Evolutionary conservation across 2,797 vertebrate species (phyloP).

Genomic region (Botia kubotai): DNA sequence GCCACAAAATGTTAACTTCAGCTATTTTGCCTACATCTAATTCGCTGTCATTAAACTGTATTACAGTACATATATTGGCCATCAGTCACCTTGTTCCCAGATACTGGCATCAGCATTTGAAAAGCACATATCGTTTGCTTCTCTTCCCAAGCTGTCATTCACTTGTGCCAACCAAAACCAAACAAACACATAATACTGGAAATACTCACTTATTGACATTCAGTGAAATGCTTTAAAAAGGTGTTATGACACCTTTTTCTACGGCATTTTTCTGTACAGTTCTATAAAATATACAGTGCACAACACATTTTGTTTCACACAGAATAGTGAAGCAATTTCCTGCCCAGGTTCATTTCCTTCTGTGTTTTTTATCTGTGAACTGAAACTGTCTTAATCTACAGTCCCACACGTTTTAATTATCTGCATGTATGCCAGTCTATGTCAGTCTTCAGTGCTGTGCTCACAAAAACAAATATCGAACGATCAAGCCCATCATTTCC

Average conservation of each 20-base stretch:
- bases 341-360: slow-evolving; percentile 2
- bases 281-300: not conserved
- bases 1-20: not conserved
- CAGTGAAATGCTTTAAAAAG: not conserved
- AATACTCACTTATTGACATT: not conserved
- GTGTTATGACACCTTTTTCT: not conserved
- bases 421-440: not conserved
- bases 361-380: not conserved
- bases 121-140: not conserved
- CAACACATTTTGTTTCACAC: not conserved
- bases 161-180: not conserved
- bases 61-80: not conserved
- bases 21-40: not conserved
- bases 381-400: not conserved
- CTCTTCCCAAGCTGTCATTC: not conserved
- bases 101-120: not conserved
- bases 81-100: not conserved
- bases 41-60: not conserved
- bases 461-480: not conserved
- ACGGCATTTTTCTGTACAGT: not conserved
- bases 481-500: not conserved
- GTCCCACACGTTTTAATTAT: not conserved
- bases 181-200: not conserved
- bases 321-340: slow-evolving; percentile 22
- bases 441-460: slow-evolving; percentile 1